phyloP scores from a whole-genome alignment of 2,113 vertebrate genomes.

The Pholis gunnellus region DNA sequence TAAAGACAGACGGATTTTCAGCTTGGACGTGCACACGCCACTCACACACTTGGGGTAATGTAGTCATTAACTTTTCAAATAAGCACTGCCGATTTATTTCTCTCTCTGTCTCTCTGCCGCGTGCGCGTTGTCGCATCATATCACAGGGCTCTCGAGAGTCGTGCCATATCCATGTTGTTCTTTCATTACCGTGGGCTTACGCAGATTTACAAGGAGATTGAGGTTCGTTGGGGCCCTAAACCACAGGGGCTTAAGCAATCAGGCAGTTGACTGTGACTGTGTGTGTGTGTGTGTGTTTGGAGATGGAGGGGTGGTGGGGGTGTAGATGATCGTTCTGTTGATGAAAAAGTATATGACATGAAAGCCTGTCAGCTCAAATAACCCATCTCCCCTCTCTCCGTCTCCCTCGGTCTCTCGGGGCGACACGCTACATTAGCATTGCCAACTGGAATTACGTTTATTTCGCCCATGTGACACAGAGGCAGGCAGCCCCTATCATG shows the following conservation, averaged over 20 bases:
- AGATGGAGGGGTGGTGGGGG: neutral
- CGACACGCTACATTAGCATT: conserved; percentile 54
- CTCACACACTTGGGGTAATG: neutral
- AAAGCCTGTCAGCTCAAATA: conserved; percentile 61
- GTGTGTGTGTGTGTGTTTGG: conserved; percentile 20
- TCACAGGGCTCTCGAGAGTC: conserved; percentile 44
- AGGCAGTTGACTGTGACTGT: conserved; percentile 13
- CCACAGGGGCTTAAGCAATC: conserved; percentile 46
- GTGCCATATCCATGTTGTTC: conserved; percentile 67
- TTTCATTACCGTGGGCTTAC: conserved; percentile 73
- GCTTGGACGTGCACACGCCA: neutral
- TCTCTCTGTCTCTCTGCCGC: conserved; percentile 7
- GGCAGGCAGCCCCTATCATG: conserved; percentile 16
- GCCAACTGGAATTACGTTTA: conserved; percentile 48
- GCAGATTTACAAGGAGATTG: conserved; percentile 71
- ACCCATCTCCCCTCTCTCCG: conserved; percentile 22
- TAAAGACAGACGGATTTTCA: conserved; percentile 14
- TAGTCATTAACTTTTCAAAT: conserved; percentile 39
- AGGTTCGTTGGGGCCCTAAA: conserved; percentile 54
- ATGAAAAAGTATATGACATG: conserved; percentile 62
- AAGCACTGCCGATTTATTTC: conserved; percentile 37
- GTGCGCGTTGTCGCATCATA: conserved; percentile 40
- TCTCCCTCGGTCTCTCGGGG: conserved; percentile 37
- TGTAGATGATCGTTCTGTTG: conserved; percentile 44
- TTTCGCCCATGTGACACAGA: conserved; percentile 29